Conservation (phyloP, 2,888 invertebrate genomes). For the Drosophila koepferae region DNA sequence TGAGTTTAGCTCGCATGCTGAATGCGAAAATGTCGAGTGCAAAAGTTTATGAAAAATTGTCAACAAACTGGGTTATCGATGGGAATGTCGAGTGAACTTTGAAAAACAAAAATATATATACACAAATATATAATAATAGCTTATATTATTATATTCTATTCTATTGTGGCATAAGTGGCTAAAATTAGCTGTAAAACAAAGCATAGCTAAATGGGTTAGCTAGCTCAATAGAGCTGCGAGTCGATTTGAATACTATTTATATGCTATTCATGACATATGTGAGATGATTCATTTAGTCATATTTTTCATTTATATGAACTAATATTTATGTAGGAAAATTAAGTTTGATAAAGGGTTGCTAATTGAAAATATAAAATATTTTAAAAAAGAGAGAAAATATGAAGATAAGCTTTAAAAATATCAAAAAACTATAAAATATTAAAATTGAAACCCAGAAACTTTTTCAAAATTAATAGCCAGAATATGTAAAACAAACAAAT, state of each 20-base stretch:
- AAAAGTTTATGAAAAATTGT: slow-evolving; percentile 43
- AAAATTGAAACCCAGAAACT: background rate
- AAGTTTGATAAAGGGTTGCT: no score
- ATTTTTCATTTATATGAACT: background rate
- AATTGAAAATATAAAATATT: no score
- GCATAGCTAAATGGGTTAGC: background rate
- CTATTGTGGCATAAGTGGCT: slow-evolving; percentile 3
- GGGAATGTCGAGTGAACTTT: background rate
- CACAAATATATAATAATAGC: background rate
- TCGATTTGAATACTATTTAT: background rate
- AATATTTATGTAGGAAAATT: no score
- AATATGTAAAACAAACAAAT: background rate
- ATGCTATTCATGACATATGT: background rate
- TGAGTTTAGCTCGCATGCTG: slow-evolving; percentile 27
- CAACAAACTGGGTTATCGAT: slow-evolving; percentile 44
- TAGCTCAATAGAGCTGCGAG: background rate
- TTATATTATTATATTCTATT: background rate
- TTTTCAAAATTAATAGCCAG: background rate
- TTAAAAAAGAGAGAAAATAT: no score
- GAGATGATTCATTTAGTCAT: background rate
- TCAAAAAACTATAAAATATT: background rate
- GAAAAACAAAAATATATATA: background rate
- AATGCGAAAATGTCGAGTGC: slow-evolving; percentile 29
- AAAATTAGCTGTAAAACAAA: background rate
- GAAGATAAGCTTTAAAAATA: no score